Evolutionary conservation across 2,888 invertebrate species (phyloP).

Genomic region (Dasysyrphus albostriatus): DNA sequence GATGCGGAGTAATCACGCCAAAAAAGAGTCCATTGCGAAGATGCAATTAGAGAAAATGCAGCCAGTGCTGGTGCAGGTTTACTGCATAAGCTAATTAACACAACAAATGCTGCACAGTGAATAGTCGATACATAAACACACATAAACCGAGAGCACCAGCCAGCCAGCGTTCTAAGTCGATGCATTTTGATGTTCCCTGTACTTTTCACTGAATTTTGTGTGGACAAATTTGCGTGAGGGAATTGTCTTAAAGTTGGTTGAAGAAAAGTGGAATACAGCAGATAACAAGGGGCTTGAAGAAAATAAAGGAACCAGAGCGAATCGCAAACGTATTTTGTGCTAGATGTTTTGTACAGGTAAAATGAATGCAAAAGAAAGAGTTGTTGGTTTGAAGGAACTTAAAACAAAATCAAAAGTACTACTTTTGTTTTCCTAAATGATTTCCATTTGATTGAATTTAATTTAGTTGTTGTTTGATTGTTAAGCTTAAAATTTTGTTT

Average conservation of each 20-base stretch:
- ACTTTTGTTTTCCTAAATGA: slow-evolving; percentile 65
- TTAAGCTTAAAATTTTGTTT: no score
- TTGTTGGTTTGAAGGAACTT: neutral
- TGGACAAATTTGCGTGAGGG: slow-evolving; percentile 61
- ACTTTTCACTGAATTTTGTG: slow-evolving; percentile 36
- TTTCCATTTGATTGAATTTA: neutral
- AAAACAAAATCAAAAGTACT: slow-evolving; percentile 73
- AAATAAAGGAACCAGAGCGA: slow-evolving; percentile 58
- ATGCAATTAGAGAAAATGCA: slow-evolving; percentile 70
- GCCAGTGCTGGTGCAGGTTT: neutral
- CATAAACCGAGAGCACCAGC: neutral
- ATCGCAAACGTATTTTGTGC: slow-evolving; percentile 58
- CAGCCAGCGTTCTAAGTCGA: slow-evolving; percentile 58
- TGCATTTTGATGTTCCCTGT: slow-evolving; percentile 55
- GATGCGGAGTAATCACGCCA: slow-evolving; percentile 72
- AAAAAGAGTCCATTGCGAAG: slow-evolving; percentile 43
- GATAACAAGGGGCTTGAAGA: slow-evolving; percentile 39
- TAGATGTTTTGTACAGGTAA: slow-evolving; percentile 44
- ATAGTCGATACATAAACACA: neutral
- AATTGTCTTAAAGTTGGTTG: slow-evolving; percentile 17
- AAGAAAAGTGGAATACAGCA: slow-evolving; percentile 17
- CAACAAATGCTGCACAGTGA: neutral
- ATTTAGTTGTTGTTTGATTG: no score
- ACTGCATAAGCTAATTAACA: slow-evolving; percentile 54
- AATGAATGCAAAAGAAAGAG: slow-evolving; percentile 55